A percentile compares a stretch with the other conserved stretches of the same genome.
These are phyloP conservation scores for Elephantulus edwardii DNA, from an alignment of 2,113 vertebrate species.

Conservation along the genomic window DNA sequence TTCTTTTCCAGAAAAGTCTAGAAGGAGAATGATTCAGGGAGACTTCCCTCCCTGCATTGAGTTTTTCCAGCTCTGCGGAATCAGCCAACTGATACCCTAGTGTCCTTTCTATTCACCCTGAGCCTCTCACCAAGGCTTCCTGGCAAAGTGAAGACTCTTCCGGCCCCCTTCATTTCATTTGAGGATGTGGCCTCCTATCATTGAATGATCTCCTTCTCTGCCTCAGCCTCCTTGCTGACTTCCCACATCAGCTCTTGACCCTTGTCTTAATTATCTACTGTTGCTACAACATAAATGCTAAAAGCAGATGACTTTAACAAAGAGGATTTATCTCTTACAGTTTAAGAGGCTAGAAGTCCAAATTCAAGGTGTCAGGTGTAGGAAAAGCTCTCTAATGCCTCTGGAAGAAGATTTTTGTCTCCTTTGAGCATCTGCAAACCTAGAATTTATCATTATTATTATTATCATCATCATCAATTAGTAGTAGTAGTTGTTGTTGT, in stretches of 20 bases:
- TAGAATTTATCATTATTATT: too few species aligned
- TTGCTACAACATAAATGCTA: not conserved
- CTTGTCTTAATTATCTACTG: not conserved
- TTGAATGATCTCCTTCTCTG: not conserved
- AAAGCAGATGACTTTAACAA: not conserved
- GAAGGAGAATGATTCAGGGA: accelerated
- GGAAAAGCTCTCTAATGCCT: too few species aligned
- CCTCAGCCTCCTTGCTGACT: not conserved
- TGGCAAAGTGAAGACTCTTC: not conserved
- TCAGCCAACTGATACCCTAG: not conserved
- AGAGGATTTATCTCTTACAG: not conserved
- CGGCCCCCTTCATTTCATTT: not conserved
- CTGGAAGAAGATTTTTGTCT: not conserved
- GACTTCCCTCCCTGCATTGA: not conserved
- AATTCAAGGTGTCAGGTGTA: not conserved
- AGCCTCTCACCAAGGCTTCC: not conserved
- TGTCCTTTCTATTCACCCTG: not conserved
- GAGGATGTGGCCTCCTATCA: too few species aligned
- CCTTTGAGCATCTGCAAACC: not conserved
- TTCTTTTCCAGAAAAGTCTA: not conserved
- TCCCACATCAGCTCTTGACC: accelerated
- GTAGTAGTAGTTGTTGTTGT: too few species aligned
- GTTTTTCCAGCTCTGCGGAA: not conserved
- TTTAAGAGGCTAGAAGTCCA: not conserved
- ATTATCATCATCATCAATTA: too few species aligned